Base-by-base conservation (phyloP, 1,140 invertebrate species). In the Hyles euphorbiae region DNA sequence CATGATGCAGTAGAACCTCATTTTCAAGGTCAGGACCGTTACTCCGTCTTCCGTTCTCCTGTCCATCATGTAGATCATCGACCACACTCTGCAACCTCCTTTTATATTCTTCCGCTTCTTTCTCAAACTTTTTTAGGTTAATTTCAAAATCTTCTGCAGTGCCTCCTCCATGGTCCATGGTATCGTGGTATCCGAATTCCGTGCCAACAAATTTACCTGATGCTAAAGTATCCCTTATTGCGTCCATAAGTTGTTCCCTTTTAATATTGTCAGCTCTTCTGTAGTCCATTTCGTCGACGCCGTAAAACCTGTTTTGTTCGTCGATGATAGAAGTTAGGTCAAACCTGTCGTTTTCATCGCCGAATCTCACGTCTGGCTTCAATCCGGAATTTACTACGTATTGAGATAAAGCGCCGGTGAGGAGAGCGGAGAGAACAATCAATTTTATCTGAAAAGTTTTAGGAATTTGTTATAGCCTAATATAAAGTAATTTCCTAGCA, bases 301-400 rank as follows among this genome's bases (percentile, higher is more conserved):
- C 36, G 34, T 36, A 47, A 3, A 33, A 43, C 3, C 54, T 40
- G 33, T 59, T 63, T 43, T 61, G 59, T 3, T 59, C 59, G 2
- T 62, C 8, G 2, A 71, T 48, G 5, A 72, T 34, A 0, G 34
- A 34, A 1, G 60, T 49, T 3, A 72, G 5, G 50, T 72, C 70
- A 45, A 67, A 72, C 5, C 70, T 22, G 32, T 69, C 64, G 44
- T 69, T 69, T 3, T 34, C 3, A 0, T 65, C 62, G 2, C 56
- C 63, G 40, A 72, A 72, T n/a, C 57, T 59, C 0, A 72, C 55
- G 52, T 72, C 70, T 22, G 70, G 61, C 6, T 36, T 50, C 22
- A 68, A 44, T 34, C 53, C 12, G 0, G 46, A 11, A 32, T 55
- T 51, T 0, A 12, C 7, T 3, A n/a, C 48, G 12, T 56, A 46